Evolutionary conservation across 2,888 invertebrate genomes (phyloP).

Genomic region (Meghimatium bilineatum): DNA sequence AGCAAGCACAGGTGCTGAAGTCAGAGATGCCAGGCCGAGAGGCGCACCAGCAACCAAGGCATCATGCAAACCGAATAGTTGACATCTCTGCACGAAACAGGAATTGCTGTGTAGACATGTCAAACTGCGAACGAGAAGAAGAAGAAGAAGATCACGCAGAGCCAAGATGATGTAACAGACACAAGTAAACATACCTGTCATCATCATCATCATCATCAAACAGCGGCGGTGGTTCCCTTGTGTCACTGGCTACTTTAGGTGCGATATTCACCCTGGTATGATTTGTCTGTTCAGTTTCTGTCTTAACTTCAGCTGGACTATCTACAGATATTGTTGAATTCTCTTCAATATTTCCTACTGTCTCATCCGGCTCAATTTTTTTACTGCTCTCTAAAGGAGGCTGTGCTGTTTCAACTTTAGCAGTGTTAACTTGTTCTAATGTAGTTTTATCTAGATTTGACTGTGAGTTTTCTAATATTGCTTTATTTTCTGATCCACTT

Average conservation of each 20-base stretch:
- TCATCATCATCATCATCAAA: conserved; percentile 54
- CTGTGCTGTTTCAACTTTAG: background rate
- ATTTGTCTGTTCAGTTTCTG: background rate
- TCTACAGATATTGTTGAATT: background rate
- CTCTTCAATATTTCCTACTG: background rate
- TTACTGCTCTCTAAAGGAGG: background rate
- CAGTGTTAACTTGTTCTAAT: background rate
- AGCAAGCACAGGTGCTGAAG: too few species aligned
- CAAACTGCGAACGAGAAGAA: too few species aligned
- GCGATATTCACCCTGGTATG: conserved; percentile 17
- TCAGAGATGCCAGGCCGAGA: too few species aligned
- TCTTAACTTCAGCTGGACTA: background rate
- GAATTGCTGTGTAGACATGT: too few species aligned
- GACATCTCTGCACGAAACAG: too few species aligned
- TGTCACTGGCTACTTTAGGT: conserved; percentile 15
- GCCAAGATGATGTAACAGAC: too few species aligned
- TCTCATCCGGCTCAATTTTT: background rate
- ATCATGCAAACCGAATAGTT: too few species aligned
- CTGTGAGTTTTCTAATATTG: background rate
- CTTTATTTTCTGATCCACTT: background rate
- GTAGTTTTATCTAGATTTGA: background rate
- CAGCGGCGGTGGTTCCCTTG: conserved; percentile 53
- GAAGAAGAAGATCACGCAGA: too few species aligned
- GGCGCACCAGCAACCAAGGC: too few species aligned
- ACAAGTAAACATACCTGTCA: conserved; percentile 50